Conservation (phyloP, 2,888 invertebrate genomes). For the Anoplius nigerrimus region DNA sequence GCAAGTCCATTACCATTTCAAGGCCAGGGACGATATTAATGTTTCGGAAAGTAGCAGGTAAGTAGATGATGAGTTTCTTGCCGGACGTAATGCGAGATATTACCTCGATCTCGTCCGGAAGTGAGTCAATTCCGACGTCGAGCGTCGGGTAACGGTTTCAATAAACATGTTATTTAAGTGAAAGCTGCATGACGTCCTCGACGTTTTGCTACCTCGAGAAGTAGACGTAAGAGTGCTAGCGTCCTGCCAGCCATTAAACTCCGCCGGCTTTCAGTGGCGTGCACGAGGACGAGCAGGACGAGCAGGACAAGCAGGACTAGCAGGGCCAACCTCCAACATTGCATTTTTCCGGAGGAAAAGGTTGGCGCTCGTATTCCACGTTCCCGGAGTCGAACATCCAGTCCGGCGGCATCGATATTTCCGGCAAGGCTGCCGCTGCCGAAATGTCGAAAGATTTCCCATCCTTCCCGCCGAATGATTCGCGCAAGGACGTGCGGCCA, state of each 20-base stretch:
- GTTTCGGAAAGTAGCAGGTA: constrained; percentile 22
- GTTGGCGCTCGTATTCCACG: no score
- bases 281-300: no score
- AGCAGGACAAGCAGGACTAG: neutral
- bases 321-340: neutral
- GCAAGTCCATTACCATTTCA: constrained; percentile 1
- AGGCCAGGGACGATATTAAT: constrained; percentile 23
- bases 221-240: no score
- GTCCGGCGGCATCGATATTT: no score
- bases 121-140: neutral
- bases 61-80: constrained; percentile 15
- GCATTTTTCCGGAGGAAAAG: neutral
- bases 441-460: no score
- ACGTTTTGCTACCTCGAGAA: no score
- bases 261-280: no score
- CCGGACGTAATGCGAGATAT: neutral
- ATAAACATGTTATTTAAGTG: neutral
- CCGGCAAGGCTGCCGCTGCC: no score
- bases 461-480: no score
- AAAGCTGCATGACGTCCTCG: neutral
- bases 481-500: no score
- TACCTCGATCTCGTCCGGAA: neutral
- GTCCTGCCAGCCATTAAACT: no score
- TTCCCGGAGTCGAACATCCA: no score
- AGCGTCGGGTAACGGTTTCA: constrained; percentile 3